Base-by-base conservation (phyloP, 2,888 invertebrate species). In the Morpho deidamia region DNA sequence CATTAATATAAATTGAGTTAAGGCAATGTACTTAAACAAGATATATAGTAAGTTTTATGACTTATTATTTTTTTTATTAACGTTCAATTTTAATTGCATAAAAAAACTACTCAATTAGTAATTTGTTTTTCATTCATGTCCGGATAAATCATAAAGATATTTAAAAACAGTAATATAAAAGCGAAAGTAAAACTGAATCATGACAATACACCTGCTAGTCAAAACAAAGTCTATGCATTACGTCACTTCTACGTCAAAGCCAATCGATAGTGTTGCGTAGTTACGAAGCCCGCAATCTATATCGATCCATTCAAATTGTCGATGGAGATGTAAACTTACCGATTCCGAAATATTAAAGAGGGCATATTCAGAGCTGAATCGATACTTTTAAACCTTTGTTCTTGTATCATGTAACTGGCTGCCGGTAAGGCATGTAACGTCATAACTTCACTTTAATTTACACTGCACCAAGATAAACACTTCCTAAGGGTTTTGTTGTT, bases 271-370 rank as follows among this genome's bases (percentile, higher is more conserved):
- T 65, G 65, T 62, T 68, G 70, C 59, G 68, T 71, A 71, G 68
- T 74, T 47, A 56, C 56, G 41, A 48, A 50, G 52, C 74, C 76
- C 65, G 61, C 64, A 62, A 56, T 60, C 58, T 48, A 59, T 64
- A 65, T 67, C 62, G 68, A 69, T 65, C 59, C 46, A 51, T 51
- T 41, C 46, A 45, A 65, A 47, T 53, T 47, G 52, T 59, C 46
- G 58, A 59, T 59, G 58, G 55, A 69, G 60, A 64, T 72, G 71
- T 69, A 53, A 60, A 91, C 92, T 92, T 78, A 92, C 92, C 91
- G 91, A 88, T 92, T 91, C 82, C 90, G 90, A 81, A 91, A 91
- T 83, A 92, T 85, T 90, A 92, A 91, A 76, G 92, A 91, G 66
- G 92, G 92, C 92, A 92, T 92, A 73, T 81, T 82, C 65, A 75